Evolutionary conservation across 2,888 invertebrate genomes (phyloP), one percentile per base, ranked within the genome.

Genomic region (Lucinisca nassula): DNA sequence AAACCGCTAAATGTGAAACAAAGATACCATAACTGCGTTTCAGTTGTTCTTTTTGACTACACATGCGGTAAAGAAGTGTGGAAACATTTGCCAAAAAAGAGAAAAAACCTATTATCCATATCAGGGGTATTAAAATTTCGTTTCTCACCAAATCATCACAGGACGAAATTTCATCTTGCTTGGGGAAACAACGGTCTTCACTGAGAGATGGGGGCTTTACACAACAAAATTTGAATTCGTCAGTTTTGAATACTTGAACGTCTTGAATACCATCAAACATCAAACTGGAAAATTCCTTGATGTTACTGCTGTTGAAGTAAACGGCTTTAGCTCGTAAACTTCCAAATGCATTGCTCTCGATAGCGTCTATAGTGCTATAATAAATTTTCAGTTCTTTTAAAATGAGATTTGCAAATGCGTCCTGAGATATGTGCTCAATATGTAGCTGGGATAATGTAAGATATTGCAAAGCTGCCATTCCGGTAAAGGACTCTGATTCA

Each of bases 21-120:
- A 88, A 84, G 21, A 90, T 82, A 10, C 88, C 90, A 49, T 90
- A 85, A 6, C 81, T 61, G 32, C 84, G 78, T 61, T 83, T 82
- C 12, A 88, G 45, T 12, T 74, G 79, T 8, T 37, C 45, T 17
- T 75, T 67, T 40, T 87, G 79, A 30, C 77, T 80, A 4, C 38
- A 93, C 8, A 61, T 27, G 10, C 61, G 24, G 21, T 61, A 61
- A 27, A n/a, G 8, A 10, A 61, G 8, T 8, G 61, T 12, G 10
- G 30, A 8, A 10, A n/a, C n/a, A n/a, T 61, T 61, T 12, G 24
- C 61, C 8, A 61, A 12, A 12, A 61, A 12, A 10, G 61, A 61
- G 10, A 61, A 27, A n/a, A 61, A 30, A 61, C 61, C 61, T 8
- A 61, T n/a, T 12, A 61, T 61, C 61, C 61, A 61, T 61, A 61